phyloP scores from a whole-genome alignment of 2,113 vertebrate genomes.

The Myotis yumanensis region DNA sequence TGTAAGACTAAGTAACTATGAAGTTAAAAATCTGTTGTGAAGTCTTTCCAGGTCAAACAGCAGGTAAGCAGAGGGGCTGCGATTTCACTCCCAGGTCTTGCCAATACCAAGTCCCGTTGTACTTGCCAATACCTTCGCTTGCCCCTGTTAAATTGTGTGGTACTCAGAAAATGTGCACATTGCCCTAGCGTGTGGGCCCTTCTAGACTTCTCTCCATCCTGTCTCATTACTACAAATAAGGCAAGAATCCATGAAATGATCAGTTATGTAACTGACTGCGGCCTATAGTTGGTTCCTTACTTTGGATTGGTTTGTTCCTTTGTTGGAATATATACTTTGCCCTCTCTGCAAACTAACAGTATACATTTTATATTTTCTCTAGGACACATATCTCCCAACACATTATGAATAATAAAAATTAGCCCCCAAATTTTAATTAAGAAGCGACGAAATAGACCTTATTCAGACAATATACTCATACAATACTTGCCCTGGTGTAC shows the following conservation, averaged over 20 bases:
- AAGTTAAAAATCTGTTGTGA: background rate
- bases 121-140: background rate
- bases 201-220: background rate
- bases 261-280: background rate
- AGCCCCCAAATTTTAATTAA: background rate
- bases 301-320: background rate
- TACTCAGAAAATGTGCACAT: background rate
- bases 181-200: rapidly evolving
- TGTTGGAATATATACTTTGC: background rate
- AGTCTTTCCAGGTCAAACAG: background rate
- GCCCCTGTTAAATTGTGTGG: background rate
- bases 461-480: background rate
- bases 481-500: background rate
- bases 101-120: background rate
- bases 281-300: background rate
- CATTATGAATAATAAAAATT: constrained; percentile 35
- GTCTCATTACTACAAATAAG: background rate
- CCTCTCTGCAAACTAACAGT: background rate
- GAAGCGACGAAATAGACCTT: background rate
- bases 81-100: background rate
- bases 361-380: background rate
- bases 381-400: background rate
- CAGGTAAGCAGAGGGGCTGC: background rate
- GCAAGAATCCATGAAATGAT: background rate
- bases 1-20: background rate